Conservation (phyloP, 2,888 invertebrate species). For the Aricia artaxerxes region DNA sequence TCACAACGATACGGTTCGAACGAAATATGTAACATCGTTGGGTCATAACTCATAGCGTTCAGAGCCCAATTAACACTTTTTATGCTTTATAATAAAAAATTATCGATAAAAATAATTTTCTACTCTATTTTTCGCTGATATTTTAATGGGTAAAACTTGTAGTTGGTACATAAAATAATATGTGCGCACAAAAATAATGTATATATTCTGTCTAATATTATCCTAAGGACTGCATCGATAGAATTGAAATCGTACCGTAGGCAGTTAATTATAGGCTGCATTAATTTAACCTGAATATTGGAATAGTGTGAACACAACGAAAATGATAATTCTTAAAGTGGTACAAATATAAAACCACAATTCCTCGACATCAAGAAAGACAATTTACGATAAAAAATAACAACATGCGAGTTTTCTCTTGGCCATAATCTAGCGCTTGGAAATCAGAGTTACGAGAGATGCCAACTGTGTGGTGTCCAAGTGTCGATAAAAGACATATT, state of each 20-base stretch:
- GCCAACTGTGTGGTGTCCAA: not conserved
- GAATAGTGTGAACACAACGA: not conserved
- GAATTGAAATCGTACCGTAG: conserved; percentile 26
- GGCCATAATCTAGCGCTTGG: conserved; percentile 40
- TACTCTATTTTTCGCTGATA: too few species aligned
- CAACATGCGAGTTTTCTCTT: conserved; percentile 56
- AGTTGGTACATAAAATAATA: too few species aligned
- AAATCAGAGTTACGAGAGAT: conserved; percentile 23
- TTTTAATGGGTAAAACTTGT: too few species aligned
- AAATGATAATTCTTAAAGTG: conserved; percentile 12
- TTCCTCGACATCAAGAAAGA: conserved; percentile 20
- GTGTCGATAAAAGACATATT: not conserved
- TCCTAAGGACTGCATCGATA: not conserved
- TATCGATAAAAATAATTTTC: not conserved
- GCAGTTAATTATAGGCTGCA: conserved; percentile 39
- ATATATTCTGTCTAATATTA: not conserved
- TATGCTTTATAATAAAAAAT: conserved; percentile 34
- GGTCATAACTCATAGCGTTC: conserved; percentile 65
- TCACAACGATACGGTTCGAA: conserved; percentile 70
- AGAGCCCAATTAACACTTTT: conserved; percentile 56
- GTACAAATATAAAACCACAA: conserved; percentile 18
- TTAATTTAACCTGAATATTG: conserved; percentile 36
- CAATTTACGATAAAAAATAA: conserved; percentile 26
- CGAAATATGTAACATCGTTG: conserved; percentile 53
- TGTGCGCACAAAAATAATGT: not conserved